These are phyloP conservation scores for Tautogolabrus adspersus DNA, from an alignment of 2,113 vertebrate genomes.

Conservation along the genomic window DNA sequence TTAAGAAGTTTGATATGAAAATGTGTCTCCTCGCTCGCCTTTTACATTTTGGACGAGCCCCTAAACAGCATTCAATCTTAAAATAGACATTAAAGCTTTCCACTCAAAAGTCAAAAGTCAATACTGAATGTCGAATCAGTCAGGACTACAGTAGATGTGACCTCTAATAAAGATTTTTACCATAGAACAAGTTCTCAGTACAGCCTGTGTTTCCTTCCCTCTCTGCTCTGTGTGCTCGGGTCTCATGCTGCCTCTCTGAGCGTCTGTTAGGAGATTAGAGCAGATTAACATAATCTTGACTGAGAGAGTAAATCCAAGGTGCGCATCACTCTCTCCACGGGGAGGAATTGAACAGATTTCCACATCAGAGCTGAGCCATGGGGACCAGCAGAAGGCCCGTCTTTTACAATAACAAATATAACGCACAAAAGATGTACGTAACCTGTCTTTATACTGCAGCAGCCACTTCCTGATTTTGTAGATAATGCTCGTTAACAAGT, in stretches of 20 bases:
- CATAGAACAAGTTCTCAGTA: background rate
- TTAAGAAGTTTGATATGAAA: too few relatives aligned
- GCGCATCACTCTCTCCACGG: slow-evolving; percentile 70
- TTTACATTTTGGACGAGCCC: too few relatives aligned
- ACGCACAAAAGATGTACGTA: background rate
- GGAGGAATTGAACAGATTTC: slow-evolving; percentile 12
- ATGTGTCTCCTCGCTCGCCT: too few relatives aligned
- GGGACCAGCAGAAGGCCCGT: background rate
- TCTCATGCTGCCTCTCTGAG: slow-evolving; percentile 29
- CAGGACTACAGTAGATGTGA: too few relatives aligned
- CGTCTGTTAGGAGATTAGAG: slow-evolving; percentile 72
- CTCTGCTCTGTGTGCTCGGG: slow-evolving; percentile 24
- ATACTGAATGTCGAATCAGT: too few relatives aligned
- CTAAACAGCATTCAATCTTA: too few relatives aligned
- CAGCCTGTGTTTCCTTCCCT: slow-evolving; percentile 1
- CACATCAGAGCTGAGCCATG: slow-evolving; percentile 3
- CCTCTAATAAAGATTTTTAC: background rate
- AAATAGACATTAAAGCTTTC: too few relatives aligned
- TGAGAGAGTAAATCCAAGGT: slow-evolving; percentile 72
- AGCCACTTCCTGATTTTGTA: too few relatives aligned
- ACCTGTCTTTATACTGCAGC: too few relatives aligned
- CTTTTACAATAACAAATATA: background rate
- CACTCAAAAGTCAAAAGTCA: too few relatives aligned
- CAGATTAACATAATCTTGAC: slow-evolving; percentile 78
- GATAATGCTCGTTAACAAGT: too few relatives aligned